Evolutionary conservation across 1,140 invertebrate species (phyloP).

Genomic region (Aphidius gifuensis): DNA sequence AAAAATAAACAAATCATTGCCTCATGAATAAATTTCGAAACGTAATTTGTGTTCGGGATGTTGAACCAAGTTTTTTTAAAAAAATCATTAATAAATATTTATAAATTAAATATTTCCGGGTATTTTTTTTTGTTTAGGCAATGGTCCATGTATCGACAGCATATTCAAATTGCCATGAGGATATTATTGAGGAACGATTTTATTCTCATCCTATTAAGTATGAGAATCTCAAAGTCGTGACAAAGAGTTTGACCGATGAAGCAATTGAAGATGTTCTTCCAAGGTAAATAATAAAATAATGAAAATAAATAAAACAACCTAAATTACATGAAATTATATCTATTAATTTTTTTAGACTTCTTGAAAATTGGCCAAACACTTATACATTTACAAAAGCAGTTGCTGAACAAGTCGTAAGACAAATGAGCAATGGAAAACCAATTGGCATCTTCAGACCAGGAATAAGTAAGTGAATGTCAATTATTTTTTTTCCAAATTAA

Average conservation of each 20-base stretch:
- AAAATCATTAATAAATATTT: neutral
- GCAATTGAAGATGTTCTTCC: conserved; percentile 55
- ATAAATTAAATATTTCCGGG: conserved; percentile 5
- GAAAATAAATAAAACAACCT: neutral
- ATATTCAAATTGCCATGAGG: conserved; percentile 64
- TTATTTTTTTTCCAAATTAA: neutral
- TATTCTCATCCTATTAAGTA: conserved; percentile 67
- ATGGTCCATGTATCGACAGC: conserved; percentile 70
- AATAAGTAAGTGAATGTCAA: conserved; percentile 54
- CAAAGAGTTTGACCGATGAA: conserved; percentile 57
- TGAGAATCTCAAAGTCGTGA: conserved; percentile 58
- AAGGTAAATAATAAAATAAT: conserved; percentile 47
- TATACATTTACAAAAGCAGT: conserved; percentile 75
- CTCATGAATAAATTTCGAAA: conserved; percentile 1
- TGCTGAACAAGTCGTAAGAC: conserved; percentile 63
- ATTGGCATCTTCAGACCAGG: conserved; percentile 65
- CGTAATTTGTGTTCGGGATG: neutral
- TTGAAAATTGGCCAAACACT: conserved; percentile 68
- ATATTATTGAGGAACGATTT: conserved; percentile 62
- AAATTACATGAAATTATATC: conserved; percentile 9
- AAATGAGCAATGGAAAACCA: conserved; percentile 62
- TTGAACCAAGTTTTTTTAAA: neutral
- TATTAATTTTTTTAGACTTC: conserved; percentile 49
- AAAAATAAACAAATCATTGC: too few species aligned
- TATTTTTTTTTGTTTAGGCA: conserved; percentile 47